Percentiles rank a stretch among this genome's conserved stretches.
Conservation (phyloP, 2,888 invertebrate genomes). For the Phengaris arion region DNA sequence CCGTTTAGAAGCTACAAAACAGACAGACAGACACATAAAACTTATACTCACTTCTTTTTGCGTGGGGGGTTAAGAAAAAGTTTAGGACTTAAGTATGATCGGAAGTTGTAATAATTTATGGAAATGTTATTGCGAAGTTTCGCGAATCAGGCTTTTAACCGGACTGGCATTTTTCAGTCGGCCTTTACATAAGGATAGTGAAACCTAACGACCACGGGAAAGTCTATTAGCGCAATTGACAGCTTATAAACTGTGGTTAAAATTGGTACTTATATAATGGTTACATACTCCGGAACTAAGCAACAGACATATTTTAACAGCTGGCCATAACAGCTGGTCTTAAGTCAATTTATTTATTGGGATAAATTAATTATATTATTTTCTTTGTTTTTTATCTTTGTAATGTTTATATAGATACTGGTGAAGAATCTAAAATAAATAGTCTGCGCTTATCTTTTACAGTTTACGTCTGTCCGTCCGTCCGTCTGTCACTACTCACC, state of each 20-base stretch:
- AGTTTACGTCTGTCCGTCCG: too few species aligned
- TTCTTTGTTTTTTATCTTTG: too few species aligned
- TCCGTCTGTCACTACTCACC: too few species aligned
- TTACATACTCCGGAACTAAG: not conserved
- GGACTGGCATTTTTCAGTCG: conserved; percentile 12
- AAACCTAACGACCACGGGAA: conserved; percentile 20
- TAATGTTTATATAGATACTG: too few species aligned
- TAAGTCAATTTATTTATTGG: too few species aligned
- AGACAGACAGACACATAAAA: too few species aligned
- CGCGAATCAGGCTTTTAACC: not conserved
- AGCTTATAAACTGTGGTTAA: conserved; percentile 14
- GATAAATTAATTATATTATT: too few species aligned
- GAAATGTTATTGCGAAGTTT: not conserved
- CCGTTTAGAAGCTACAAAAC: too few species aligned
- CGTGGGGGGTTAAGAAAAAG: not conserved
- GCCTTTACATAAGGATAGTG: conserved; percentile 23
- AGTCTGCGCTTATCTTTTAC: too few species aligned
- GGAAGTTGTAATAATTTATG: not conserved
- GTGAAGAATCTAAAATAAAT: too few species aligned
- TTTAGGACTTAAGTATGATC: not conserved
- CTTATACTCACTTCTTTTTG: too few species aligned
- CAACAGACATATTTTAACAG: not conserved
- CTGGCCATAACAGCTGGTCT: not conserved
- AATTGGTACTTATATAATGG: not conserved
- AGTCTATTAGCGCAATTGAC: conserved; percentile 31